Evolutionary conservation across 2,888 invertebrate genomes (phyloP), one percentile per base, ranked within the genome.

Genomic region (Agonopterix heracliana): DNA sequence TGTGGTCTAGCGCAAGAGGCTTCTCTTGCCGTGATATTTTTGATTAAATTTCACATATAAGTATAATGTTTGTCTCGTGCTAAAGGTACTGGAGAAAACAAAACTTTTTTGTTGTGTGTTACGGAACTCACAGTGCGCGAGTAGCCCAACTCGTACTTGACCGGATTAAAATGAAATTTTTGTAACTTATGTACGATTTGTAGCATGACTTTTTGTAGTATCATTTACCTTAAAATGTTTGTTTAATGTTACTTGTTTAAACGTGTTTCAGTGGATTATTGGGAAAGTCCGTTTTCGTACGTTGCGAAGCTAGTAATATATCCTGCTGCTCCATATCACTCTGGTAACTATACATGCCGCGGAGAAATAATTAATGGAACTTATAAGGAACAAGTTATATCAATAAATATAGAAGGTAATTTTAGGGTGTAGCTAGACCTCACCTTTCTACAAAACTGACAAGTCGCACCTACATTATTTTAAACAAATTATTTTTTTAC

Each of bases 261-360:
- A 48, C 50, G 55, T 52, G 50, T 67, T 68, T 13, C 71, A 77
- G 81, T 76, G 51, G 55, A 61, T 45, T 51, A 67, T 44, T 53
- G 53, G 1, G 50, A 58, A 8, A 76, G 60, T 35, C 13, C 50
- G 42, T 74, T 72, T 47, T 86, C 87, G 2, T 59, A 67, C 17
- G 59, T 78, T 17, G 77, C 83, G 8, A 65, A 57, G 51, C 62
- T 87, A 26, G 26, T 26, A 26, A 5, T 26, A 26, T 7, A 26
- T 26, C 7, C 26, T 26, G 26, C 3, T 26, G 2, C 26, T 26
- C 2, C 26, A 26, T 26, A 5, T 7, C 65, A 84, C 46, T 64
- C 66, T 44, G 82, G 82, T 1, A 55, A 54, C 3, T 87, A 85
- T 48, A 70, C 52, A 10, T 88, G 87, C 55, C 52, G 61, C 1